phyloP scores from a whole-genome alignment of 2,888 invertebrate species.

The Portevinia maculata region DNA sequence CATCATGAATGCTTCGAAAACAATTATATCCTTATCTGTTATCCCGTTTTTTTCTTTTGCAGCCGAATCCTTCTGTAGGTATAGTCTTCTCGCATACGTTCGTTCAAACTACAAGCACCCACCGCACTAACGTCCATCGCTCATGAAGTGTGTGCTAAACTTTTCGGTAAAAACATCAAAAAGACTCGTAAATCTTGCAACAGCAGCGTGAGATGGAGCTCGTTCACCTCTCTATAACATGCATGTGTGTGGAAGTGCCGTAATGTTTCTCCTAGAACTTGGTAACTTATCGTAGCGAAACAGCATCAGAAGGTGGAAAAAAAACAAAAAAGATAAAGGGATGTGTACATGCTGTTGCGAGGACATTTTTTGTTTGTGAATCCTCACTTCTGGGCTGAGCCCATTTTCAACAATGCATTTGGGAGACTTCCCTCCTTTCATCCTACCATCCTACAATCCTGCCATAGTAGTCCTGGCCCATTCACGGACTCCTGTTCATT shows the following conservation, averaged over 20 bases:
- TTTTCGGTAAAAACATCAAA: slow-evolving; percentile 58
- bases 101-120: slow-evolving; percentile 16
- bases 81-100: not conserved
- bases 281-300: slow-evolving; percentile 67
- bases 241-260: not conserved
- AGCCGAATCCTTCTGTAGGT: slow-evolving; percentile 17
- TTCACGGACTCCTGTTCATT: too few relatives aligned
- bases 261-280: slow-evolving; percentile 40
- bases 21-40: slow-evolving; percentile 56
- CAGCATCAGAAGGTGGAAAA: slow-evolving; percentile 25
- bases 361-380: slow-evolving; percentile 6
- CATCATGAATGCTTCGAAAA: slow-evolving; percentile 53
- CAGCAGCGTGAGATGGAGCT: slow-evolving; percentile 45
- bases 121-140: slow-evolving; percentile 16
- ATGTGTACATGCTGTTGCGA: slow-evolving; percentile 31
- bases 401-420: slow-evolving; percentile 39
- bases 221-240: not conserved
- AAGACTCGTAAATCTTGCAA: slow-evolving; percentile 59
- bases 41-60: not conserved
- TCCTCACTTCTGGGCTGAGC: slow-evolving; percentile 4
- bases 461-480: too few relatives aligned
- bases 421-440: slow-evolving; percentile 25
- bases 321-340: slow-evolving; percentile 29
- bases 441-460: slow-evolving; percentile 7
- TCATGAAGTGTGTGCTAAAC: slow-evolving; percentile 33